Percentiles rank a stretch among this genome's conserved stretches.
Evolutionary conservation across 2,888 invertebrate species (phyloP).

Genomic region (Melinaea menophilus): DNA sequence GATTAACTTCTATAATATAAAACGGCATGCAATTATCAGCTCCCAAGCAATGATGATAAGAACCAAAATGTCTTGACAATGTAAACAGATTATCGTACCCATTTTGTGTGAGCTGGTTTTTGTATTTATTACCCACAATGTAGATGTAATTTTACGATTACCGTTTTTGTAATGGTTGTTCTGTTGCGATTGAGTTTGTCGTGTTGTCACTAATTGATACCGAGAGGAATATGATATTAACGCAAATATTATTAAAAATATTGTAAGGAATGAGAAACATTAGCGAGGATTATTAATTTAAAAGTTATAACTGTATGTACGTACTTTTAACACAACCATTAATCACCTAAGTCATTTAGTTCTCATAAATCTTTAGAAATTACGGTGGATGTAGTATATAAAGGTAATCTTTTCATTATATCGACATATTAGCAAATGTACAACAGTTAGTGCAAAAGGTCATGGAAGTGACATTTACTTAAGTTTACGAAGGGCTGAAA

Average conservation of each 20-base stretch:
- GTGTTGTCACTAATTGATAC: conserved; percentile 33
- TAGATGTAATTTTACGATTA: conserved; percentile 51
- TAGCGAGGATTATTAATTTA: neutral
- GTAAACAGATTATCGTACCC: conserved; percentile 12
- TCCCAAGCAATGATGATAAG: conserved; percentile 3
- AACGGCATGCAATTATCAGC: neutral
- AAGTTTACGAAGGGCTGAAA: conserved; percentile 20
- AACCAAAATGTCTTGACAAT: conserved; percentile 4
- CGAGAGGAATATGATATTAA: neutral
- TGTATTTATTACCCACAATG: conserved; percentile 27
- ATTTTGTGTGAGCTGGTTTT: conserved; percentile 11
- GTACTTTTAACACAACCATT: neutral
- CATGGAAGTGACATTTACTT: conserved; percentile 22
- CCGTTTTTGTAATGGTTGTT: conserved; percentile 41
- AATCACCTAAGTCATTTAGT: conserved; percentile 3
- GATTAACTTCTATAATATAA: neutral
- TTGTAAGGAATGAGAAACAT: neutral
- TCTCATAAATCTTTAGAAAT: conserved; percentile 5
- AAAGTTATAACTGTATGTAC: neutral
- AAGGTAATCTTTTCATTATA: conserved; percentile 6
- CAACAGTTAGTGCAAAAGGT: conserved; percentile 19
- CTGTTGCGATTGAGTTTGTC: conserved; percentile 25
- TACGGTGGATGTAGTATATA: conserved; percentile 4
- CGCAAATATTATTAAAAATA: conserved; percentile 1
- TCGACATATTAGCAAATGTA: conserved; percentile 4